A percentile compares a stretch with the other conserved stretches of the same genome.
Evolutionary conservation across 2,797 vertebrate genomes (phyloP).

Genomic region (Poecilia velifera): DNA sequence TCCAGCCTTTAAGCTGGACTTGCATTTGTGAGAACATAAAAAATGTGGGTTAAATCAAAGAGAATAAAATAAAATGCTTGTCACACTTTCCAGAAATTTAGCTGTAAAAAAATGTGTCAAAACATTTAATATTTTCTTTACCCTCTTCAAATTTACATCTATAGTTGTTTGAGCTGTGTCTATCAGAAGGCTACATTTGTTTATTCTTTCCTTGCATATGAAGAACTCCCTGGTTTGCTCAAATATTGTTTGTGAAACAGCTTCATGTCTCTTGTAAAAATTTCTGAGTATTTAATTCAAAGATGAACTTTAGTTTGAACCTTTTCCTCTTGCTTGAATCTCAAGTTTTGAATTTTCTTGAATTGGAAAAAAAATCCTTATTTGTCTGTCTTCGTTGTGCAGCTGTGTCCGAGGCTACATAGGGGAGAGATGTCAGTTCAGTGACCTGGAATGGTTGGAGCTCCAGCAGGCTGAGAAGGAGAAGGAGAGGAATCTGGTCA

Average conservation of each 20-base stretch:
- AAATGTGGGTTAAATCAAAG: background rate
- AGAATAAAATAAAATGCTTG: background rate
- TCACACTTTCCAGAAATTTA: background rate
- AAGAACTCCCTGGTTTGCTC: background rate
- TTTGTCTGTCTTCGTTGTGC: conserved; percentile 25
- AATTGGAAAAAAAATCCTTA: background rate
- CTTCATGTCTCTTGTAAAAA: background rate
- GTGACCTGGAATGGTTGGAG: conserved; percentile 91
- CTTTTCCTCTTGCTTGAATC: background rate
- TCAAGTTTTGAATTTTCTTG: background rate
- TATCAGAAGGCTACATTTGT: background rate
- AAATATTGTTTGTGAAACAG: background rate
- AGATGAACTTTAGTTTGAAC: background rate
- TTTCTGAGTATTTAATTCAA: background rate
- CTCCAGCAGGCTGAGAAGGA: conserved; percentile 79
- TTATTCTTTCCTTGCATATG: background rate
- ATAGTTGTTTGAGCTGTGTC: background rate
- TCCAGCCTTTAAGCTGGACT: background rate
- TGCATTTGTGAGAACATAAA: background rate
- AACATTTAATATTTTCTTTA: background rate
- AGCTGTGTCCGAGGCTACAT: conserved; percentile 88
- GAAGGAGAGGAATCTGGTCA: conserved; percentile 79
- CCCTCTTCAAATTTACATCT: background rate
- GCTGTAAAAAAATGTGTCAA: background rate
- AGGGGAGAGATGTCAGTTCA: conserved; percentile 92